Percentiles rank a stretch among this genome's conserved stretches.
These are phyloP conservation scores for Lagopus leucura DNA, from an alignment of 2,113 vertebrate species.

Conservation along the genomic window DNA sequence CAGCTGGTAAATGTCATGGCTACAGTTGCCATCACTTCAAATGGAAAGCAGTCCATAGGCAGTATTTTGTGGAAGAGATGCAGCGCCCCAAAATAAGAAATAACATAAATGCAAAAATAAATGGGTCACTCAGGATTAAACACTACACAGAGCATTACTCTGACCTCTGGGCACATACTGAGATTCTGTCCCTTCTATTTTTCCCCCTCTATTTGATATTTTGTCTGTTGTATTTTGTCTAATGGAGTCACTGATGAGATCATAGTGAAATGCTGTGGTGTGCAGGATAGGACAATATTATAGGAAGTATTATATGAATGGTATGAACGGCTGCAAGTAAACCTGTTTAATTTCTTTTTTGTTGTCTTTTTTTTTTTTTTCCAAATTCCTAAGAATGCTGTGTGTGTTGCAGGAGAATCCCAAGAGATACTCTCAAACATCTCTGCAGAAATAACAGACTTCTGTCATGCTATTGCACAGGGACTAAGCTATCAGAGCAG, in stretches of 20 bases:
- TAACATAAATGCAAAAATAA: not conserved
- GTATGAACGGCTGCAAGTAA: not conserved
- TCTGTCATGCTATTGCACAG: not conserved
- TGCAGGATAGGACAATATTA: not conserved
- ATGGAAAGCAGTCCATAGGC: not conserved
- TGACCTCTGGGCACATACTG: not conserved
- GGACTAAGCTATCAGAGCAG: not conserved
- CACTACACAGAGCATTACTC: not conserved
- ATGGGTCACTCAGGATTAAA: not conserved
- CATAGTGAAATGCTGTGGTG: not conserved
- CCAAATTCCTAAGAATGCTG: not conserved
- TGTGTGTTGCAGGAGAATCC: not conserved
- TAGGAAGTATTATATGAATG: not conserved
- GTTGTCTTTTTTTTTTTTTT: not conserved
- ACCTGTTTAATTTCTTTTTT: not conserved
- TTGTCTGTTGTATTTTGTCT: not conserved
- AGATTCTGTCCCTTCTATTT: not conserved
- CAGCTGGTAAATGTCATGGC: not conserved
- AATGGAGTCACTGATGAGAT: not conserved
- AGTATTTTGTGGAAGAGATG: not conserved
- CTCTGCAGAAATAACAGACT: not conserved
- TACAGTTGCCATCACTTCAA: slow-evolving; percentile 17
- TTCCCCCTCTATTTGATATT: too few species aligned
- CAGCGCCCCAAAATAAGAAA: not conserved
- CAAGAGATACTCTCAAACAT: not conserved